Evolutionary conservation across 2,888 invertebrate species (phyloP), one percentile per base, ranked within the genome.

Genomic region (Lasioglossum pauxillum): DNA sequence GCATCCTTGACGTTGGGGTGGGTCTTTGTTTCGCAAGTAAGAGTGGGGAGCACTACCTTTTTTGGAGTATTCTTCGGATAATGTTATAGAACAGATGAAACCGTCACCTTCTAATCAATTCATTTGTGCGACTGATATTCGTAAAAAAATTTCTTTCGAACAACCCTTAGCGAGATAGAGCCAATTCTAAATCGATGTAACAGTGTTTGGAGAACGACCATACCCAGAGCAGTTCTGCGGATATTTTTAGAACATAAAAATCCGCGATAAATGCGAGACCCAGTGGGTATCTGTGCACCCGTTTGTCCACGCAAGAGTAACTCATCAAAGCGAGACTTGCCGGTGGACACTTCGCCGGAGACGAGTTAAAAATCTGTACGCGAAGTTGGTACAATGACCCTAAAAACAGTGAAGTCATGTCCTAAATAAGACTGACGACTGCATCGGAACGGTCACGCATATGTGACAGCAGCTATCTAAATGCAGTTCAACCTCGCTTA

Each of bases 361-460:
- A 60, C 4, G 60, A 60, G 64, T 31, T 27, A 31, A 64, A 64
- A 64, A 64, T 64, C 64, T 16, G 64, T 64, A 64, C 64, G 5
- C 16, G 64, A 64, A 64, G 31, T 64, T 64, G 16, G 31, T 64
- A 31, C 64, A 31, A 64, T 27, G 64, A 64, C 64, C 64, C 64
- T 14, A 31, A 64, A 64, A 31, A 27, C 64, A 64, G 31, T 64
- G 64, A 31, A 64, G 64, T 64, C 64, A 31, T 7, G 31, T 64
- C 64, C 64, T 14, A 31, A 64, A 64, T 31, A 31, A 64, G 64
- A 64, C 64, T 16, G 31, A 64, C 64, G 64, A 64, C 64, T 64
- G 64, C 64, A 64, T 31, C 64, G 14, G 64, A 16, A 31, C 69
- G 38, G 69, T 69, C 69, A 69, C 69, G 38, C 60, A 60, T 60